phyloP scores from a whole-genome alignment of 1,140 invertebrate species.

The Pomphorhynchus laevis region DNA sequence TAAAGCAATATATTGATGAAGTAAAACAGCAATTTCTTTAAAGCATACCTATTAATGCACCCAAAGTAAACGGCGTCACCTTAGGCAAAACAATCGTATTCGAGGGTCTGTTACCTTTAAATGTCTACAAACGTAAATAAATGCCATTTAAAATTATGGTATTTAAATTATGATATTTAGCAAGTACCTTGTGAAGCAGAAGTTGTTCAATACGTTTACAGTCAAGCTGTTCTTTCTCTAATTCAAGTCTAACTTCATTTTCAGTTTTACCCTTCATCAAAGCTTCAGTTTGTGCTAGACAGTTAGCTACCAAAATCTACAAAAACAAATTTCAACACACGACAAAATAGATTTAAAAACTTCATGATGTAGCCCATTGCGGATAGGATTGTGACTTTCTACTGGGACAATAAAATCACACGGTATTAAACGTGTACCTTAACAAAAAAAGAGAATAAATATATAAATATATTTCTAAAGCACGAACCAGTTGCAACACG shows the following conservation, averaged over 20 bases:
- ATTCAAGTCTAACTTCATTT: conserved; percentile 15
- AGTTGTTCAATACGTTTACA: conserved; percentile 30
- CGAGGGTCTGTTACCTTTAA: conserved; percentile 74
- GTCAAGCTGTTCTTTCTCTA: conserved; percentile 16
- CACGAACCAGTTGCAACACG: too few relatives aligned
- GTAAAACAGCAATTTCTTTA: conserved; percentile 6
- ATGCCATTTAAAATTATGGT: neutral
- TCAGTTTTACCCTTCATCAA: conserved; percentile 22
- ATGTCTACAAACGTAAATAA: conserved; percentile 26
- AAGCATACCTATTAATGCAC: conserved; percentile 51
- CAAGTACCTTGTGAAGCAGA: conserved; percentile 43
- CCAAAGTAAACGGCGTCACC: conserved; percentile 62
- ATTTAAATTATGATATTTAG: neutral
- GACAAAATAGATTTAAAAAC: conserved; percentile 15
- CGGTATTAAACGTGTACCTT: conserved; percentile 42
- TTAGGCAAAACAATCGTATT: conserved; percentile 79
- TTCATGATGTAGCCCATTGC: conserved; percentile 32
- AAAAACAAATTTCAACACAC: conserved; percentile 6
- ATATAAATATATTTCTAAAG: too few relatives aligned
- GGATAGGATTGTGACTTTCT: conserved; percentile 58
- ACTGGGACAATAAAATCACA: conserved; percentile 81
- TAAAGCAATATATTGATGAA: neutral
- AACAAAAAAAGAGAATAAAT: conserved; percentile 8
- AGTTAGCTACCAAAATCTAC: conserved; percentile 71
- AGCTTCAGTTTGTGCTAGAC: conserved; percentile 72